Percentiles rank a stretch among this genome's conserved stretches.
Conservation (phyloP, 2,888 invertebrate species). For the Cerceris ruficornis region DNA sequence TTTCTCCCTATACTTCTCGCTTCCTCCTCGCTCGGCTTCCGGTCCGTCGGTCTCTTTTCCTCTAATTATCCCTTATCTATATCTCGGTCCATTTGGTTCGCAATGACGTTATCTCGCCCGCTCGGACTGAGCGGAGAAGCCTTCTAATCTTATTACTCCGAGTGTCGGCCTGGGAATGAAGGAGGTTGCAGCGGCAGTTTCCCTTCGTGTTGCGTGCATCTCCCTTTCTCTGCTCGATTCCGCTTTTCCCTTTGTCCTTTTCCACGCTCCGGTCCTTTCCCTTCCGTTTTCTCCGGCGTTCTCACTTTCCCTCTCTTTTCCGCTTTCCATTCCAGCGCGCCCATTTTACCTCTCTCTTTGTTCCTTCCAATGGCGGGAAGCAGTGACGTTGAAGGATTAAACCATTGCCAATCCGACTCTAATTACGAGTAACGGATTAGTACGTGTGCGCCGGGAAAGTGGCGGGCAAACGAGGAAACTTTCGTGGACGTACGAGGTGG, state of each 20-base stretch:
- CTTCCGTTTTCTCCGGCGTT: conserved; percentile 26
- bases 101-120: conserved; percentile 80
- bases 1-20: conserved; percentile 59
- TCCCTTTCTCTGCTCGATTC: conserved; percentile 24
- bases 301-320: conserved; percentile 21
- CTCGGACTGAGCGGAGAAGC: conserved; percentile 69
- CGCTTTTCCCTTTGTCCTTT: conserved; percentile 5
- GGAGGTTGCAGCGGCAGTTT: conserved; percentile 74
- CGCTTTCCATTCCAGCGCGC: conserved; percentile 12
- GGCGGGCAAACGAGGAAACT: conserved; percentile 76
- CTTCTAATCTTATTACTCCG: conserved; percentile 80
- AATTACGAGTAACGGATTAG: conserved; percentile 81
- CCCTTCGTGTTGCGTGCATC: conserved; percentile 66
- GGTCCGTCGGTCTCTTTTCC: conserved; percentile 74
- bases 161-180: conserved; percentile 76
- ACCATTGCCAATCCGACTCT: conserved; percentile 81
- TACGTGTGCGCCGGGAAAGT: conserved; percentile 70
- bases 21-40: conserved; percentile 43
- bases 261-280: conserved; percentile 29
- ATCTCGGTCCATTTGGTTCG: conserved; percentile 80
- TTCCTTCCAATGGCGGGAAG: conserved; percentile 34
- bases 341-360: conserved; percentile 9
- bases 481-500: conserved; percentile 66
- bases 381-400: conserved; percentile 80
- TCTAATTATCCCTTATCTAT: conserved; percentile 81